Evolutionary conservation across 2,113 vertebrate genomes (phyloP).

Genomic region (Clarias magur): DNA sequence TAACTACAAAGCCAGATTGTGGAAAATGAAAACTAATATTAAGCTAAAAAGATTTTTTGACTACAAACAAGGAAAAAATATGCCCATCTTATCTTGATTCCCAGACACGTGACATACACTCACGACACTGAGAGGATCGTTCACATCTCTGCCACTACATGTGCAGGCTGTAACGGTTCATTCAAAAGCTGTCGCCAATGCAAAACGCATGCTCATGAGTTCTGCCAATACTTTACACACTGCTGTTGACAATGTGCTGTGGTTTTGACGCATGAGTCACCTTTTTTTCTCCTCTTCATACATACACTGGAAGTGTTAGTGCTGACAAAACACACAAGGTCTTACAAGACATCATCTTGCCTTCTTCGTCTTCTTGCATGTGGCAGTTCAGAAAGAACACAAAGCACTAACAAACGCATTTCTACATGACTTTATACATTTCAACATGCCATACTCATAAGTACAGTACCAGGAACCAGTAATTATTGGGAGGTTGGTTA

Average conservation of each 20-base stretch:
- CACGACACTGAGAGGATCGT: neutral
- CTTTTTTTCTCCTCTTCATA: neutral
- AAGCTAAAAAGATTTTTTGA: neutral
- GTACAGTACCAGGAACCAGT: neutral
- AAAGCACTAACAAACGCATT: neutral
- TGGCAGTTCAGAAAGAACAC: neutral
- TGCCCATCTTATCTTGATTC: neutral
- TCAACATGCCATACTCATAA: neutral
- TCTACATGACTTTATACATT: neutral
- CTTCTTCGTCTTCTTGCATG: neutral
- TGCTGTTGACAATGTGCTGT: neutral
- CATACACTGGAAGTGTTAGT: neutral
- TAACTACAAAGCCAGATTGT: neutral
- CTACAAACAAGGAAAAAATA: neutral
- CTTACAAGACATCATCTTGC: neutral
- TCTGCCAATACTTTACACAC: neutral
- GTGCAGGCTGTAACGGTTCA: neutral
- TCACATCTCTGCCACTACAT: neutral
- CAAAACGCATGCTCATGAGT: neutral
- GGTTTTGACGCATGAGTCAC: slow-evolving; percentile 12
- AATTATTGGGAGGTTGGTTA: neutral
- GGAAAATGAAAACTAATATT: neutral
- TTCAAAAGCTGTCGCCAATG: neutral
- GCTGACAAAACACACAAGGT: neutral
- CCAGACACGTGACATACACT: neutral